Percentiles rank a stretch among this genome's conserved stretches.
Evolutionary conservation across 1,140 invertebrate genomes (phyloP).

Genomic region (Drosophila pallidifrons): DNA sequence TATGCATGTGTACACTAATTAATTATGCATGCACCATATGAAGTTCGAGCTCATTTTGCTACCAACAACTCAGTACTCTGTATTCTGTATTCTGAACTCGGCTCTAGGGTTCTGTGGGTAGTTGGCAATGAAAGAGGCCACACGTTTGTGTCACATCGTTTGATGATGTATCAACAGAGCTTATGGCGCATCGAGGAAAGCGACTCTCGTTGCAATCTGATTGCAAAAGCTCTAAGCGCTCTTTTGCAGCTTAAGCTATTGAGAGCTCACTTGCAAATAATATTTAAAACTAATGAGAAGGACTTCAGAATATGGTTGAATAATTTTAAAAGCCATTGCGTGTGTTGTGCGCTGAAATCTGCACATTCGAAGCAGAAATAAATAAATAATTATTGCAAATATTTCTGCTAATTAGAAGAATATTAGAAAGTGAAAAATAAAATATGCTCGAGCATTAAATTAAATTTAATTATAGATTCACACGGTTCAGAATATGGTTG

Average conservation of each 20-base stretch:
- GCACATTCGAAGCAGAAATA: too few species aligned
- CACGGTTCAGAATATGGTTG: too few species aligned
- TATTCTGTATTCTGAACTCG: too few species aligned
- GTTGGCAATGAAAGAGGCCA: neutral
- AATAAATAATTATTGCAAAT: too few species aligned
- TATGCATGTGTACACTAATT: slow-evolving; percentile 60
- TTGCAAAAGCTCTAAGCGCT: slow-evolving; percentile 1
- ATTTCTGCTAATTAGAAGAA: neutral
- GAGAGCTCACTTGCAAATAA: neutral
- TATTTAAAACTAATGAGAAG: slow-evolving; percentile 14
- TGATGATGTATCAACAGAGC: slow-evolving; percentile 34
- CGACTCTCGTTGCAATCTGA: slow-evolving; percentile 10
- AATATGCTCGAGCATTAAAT: too few species aligned
- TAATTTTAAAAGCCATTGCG: neutral
- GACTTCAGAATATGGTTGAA: neutral
- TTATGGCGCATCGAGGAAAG: slow-evolving; percentile 5
- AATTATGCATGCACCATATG: slow-evolving; percentile 57
- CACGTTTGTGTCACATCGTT: slow-evolving; percentile 19
- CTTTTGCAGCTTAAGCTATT: neutral
- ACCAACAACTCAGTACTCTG: slow-evolving; percentile 4
- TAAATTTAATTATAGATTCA: too few species aligned
- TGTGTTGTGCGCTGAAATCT: too few species aligned
- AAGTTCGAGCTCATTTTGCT: slow-evolving; percentile 39
- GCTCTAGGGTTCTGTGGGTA: neutral
- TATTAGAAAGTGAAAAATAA: neutral